These are phyloP conservation scores for Stenotaenia linearis DNA, from an alignment of 2,888 invertebrate genomes.

Conservation along the genomic window DNA sequence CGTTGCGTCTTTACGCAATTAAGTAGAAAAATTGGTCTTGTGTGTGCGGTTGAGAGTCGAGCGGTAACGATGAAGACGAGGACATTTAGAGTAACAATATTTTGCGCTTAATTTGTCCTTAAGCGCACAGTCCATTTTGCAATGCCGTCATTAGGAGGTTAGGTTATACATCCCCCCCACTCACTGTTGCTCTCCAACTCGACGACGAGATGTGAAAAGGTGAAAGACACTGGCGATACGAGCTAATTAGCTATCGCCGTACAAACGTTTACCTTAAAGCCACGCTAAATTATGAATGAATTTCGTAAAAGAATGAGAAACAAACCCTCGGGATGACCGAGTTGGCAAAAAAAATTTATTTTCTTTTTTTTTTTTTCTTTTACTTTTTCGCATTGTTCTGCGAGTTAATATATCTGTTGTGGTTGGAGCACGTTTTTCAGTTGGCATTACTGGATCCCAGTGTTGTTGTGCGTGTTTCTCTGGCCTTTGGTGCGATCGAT, in stretches of 20 bases:
- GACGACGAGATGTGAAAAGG: not conserved
- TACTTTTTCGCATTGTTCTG: not conserved
- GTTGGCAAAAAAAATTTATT: no score
- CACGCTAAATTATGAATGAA: not conserved
- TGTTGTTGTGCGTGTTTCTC: constrained; percentile 3
- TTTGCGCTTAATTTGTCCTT: not conserved
- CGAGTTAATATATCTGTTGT: not conserved
- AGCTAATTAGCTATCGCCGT: not conserved
- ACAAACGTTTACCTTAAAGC: not conserved
- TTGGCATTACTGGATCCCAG: not conserved
- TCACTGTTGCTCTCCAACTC: not conserved
- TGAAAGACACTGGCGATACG: not conserved
- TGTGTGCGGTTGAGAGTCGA: not conserved
- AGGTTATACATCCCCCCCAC: not conserved
- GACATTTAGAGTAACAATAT: not conserved
- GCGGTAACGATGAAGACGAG: not conserved
- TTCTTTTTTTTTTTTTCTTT: not conserved
- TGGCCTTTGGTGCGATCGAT: not conserved
- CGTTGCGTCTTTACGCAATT: not conserved
- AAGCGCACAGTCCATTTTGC: not conserved
- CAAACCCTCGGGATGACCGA: not conserved
- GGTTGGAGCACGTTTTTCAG: constrained; percentile 10
- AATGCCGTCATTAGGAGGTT: not conserved
- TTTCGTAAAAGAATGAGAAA: not conserved
- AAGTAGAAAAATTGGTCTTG: not conserved